These are phyloP conservation scores for Phenganax stokvisi DNA, from an alignment of 92 coral and sea anemone species.

Conservation along the genomic window DNA sequence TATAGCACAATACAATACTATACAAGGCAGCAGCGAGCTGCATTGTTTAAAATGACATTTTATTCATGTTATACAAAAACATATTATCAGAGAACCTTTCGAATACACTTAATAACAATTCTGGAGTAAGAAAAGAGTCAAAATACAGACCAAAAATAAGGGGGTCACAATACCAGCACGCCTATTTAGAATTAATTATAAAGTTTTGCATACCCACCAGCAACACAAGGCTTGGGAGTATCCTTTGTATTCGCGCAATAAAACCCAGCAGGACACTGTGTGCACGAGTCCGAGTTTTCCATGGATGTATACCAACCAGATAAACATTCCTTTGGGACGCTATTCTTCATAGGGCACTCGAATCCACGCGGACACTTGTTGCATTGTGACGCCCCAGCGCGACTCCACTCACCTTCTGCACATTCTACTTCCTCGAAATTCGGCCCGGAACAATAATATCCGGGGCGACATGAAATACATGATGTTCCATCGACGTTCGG, in stretches of 20 bases:
- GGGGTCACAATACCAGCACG: too few species aligned
- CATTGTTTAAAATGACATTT: too few species aligned
- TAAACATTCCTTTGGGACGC: constrained; percentile 60
- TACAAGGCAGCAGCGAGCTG: too few species aligned
- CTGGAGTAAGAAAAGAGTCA: too few species aligned
- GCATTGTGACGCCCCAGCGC: constrained; percentile 73
- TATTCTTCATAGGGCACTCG: constrained; percentile 51
- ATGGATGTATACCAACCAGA: constrained; percentile 64
- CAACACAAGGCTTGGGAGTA: constrained; percentile 50
- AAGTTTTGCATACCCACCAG: constrained; percentile 46
- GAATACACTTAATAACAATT: too few species aligned
- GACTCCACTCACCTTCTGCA: constrained; percentile 72
- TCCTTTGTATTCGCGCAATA: constrained; percentile 62
- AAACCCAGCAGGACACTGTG: constrained; percentile 63
- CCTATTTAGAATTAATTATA: background rate
- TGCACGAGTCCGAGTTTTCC: constrained; percentile 51
- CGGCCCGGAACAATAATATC: constrained; percentile 75
- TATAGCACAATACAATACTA: too few species aligned
- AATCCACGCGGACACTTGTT: constrained; percentile 70
- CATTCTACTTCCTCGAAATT: constrained; percentile 62
- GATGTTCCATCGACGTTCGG: constrained; percentile 76
- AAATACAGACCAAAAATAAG: too few species aligned
- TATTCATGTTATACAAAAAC: too few species aligned
- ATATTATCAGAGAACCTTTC: too few species aligned
- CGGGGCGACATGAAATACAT: constrained; percentile 71